Evolutionary conservation across 2,888 invertebrate species (phyloP).

Genomic region (Choreutis nemorana): DNA sequence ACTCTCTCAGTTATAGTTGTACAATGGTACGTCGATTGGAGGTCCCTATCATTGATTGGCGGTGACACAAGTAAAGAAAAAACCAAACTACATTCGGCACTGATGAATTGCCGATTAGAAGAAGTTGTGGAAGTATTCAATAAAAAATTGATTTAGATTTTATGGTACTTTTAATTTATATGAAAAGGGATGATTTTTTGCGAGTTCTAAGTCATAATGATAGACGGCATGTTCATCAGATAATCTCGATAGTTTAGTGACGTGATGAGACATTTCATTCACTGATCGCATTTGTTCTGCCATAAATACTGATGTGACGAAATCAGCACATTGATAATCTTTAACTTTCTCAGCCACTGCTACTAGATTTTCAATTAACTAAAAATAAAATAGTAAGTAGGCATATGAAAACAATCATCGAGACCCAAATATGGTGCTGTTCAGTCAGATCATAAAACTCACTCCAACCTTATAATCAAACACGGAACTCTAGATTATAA

Average conservation of each 20-base stretch:
- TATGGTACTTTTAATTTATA: constrained; percentile 5
- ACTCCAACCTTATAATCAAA: too few species aligned
- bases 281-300: constrained; percentile 25
- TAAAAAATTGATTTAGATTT: too few species aligned
- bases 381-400: constrained; percentile 3
- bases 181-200: constrained; percentile 11
- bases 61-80: constrained; percentile 22
- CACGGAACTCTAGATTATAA: too few species aligned
- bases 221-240: constrained; percentile 19
- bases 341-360: constrained; percentile 20
- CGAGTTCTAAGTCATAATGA: constrained; percentile 22
- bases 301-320: constrained; percentile 23
- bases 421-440: not conserved
- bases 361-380: constrained; percentile 23
- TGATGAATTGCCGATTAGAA: constrained; percentile 26
- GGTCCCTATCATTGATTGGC: constrained; percentile 24
- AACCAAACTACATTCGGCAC: constrained; percentile 21
- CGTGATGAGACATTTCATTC: constrained; percentile 21
- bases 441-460: too few species aligned
- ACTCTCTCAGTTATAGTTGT: constrained; percentile 31
- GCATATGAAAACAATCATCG: not conserved
- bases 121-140: constrained; percentile 24
- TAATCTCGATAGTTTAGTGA: constrained; percentile 18
- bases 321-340: constrained; percentile 28
- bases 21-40: constrained; percentile 47